Base-by-base conservation (phyloP, 30 jellyfish, hydroid and myxozoan species). In the Hydra vulgaris region DNA sequence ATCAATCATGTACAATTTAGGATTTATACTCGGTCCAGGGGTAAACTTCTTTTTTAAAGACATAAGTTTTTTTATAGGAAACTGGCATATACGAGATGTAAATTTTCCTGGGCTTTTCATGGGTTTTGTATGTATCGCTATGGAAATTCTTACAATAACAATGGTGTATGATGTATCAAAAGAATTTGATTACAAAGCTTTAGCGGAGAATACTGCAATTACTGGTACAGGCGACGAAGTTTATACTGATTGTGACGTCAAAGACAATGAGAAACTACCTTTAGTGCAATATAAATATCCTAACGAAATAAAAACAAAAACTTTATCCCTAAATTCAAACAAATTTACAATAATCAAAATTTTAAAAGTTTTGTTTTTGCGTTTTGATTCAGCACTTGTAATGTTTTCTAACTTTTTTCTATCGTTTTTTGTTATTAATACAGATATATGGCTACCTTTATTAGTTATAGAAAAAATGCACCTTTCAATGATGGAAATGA, bases 381-480 rank as follows among this genome's bases (percentile, higher is more conserved):
- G 16, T 68, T 23, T 68, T n/a, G 75, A 68, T 68, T 68, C 25
- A 20, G 27, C 75, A 8, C 27, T 68, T n/a, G 75, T 68, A n/a
- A 1, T 68, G 15, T 23, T 68, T n/a, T n/a, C 27, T 3, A 68
- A 7, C 12, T 68, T 68, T 68, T 68, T 20, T 68, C 8, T 20
- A 15, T 7, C 75, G 7, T 68, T n/a, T 23, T 68, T 68, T 20
- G 5, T 68, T 7, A n/a, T n/a, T 3, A n/a, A 20, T 8, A 15
- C 27, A 20, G 75, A 68, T 15, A 23, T 68, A 16, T 68, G 75
- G 75, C 15, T n/a, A 68, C 75, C 75, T 4, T 68, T 68, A 68
- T 15, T 68, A 68, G 75, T 68, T 68, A n/a, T 68, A n/a, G 75
- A 68, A 15, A 68, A 68, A 68, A n/a, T 68, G 75, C 25, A 68